A percentile compares a stretch with the other conserved stretches of the same genome.
These are phyloP conservation scores for Chamaea fasciata DNA, from an alignment of 2,113 vertebrate genomes.

Conservation along the genomic window DNA sequence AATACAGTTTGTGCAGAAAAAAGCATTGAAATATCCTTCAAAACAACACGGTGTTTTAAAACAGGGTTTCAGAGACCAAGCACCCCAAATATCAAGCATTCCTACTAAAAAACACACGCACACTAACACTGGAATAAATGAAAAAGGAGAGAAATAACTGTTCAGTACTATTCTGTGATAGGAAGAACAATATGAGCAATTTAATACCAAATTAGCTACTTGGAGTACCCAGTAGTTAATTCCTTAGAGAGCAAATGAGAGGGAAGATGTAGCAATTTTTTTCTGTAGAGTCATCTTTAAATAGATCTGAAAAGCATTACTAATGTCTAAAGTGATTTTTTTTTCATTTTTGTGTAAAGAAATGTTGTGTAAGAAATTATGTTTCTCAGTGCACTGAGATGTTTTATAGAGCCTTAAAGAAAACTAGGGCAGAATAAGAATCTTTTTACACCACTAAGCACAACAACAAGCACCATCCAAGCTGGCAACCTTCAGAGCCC, in stretches of 20 bases:
- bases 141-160: neutral
- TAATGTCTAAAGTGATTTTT: neutral
- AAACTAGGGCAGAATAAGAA: neutral
- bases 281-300: neutral
- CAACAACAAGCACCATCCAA: neutral
- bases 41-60: neutral
- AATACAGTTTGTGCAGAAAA: neutral
- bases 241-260: neutral
- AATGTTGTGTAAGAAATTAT: neutral
- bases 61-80: neutral
- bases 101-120: neutral
- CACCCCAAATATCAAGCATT: neutral
- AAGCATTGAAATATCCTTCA: neutral
- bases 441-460: neutral
- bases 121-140: neutral
- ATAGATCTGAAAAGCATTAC: neutral
- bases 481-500: neutral
- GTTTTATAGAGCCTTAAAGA: neutral
- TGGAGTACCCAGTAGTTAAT: neutral
- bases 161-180: neutral
- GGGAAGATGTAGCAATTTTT: neutral
- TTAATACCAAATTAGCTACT: neutral
- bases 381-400: neutral
- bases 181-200: neutral
- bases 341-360: neutral